Percentiles rank a stretch among this genome's conserved stretches.
Conservation (phyloP, 2,888 invertebrate species). For the Allygus modestus region DNA sequence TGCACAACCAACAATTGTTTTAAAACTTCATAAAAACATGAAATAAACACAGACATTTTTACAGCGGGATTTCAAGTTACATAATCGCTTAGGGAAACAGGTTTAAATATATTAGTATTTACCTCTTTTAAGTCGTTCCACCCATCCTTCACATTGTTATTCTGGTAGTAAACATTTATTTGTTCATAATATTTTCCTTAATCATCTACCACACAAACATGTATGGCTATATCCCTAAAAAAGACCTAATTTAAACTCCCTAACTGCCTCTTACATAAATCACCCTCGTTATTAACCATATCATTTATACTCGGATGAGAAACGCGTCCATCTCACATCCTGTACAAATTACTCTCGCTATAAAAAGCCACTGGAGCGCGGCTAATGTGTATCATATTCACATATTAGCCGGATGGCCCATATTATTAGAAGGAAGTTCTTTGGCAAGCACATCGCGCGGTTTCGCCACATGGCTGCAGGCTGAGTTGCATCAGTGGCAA, state of each 20-base stretch:
- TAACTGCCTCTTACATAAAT: neutral
- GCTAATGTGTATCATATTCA: slow-evolving; percentile 6
- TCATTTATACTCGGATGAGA: neutral
- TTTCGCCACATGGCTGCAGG: neutral
- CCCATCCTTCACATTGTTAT: neutral
- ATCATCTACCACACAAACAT: neutral
- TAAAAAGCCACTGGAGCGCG: neutral
- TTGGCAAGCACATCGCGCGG: slow-evolving; percentile 4
- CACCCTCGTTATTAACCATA: neutral
- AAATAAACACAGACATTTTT: too few species aligned
- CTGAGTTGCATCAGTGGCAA: neutral
- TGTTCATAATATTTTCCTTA: neutral
- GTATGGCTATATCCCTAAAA: neutral
- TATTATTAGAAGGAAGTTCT: slow-evolving; percentile 19
- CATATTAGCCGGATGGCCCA: slow-evolving; percentile 16
- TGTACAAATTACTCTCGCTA: neutral
- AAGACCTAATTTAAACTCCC: neutral
- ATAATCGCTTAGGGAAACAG: too few species aligned
- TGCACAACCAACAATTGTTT: too few species aligned
- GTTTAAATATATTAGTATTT: too few species aligned
- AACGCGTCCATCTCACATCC: neutral
- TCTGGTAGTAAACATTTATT: neutral
- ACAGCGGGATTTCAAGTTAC: too few species aligned
- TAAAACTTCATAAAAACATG: too few species aligned
- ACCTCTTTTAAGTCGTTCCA: too few species aligned